A percentile compares a stretch with the other conserved stretches of the same genome.
phyloP scores from a whole-genome alignment of 1,140 invertebrate genomes.

The Druon quercuslanigerum region DNA sequence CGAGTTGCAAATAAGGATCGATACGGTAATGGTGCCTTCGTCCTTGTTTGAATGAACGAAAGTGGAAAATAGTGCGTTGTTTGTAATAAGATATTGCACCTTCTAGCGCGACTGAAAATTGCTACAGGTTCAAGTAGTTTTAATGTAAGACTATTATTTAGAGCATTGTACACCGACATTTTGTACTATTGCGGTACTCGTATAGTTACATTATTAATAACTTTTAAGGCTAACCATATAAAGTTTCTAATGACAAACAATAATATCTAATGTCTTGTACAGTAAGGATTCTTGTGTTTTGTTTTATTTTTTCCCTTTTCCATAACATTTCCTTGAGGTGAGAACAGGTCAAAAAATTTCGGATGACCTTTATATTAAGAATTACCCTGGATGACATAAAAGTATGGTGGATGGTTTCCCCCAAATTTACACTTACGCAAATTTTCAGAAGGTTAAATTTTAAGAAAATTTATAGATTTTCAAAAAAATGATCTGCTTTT shows the following conservation, averaged over 20 bases:
- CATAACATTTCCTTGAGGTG: no score
- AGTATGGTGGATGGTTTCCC: no score
- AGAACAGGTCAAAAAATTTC: no score
- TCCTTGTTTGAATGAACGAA: slow-evolving; percentile 14
- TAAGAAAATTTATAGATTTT: no score
- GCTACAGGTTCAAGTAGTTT: slow-evolving; percentile 30
- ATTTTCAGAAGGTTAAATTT: no score
- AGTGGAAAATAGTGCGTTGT: slow-evolving; percentile 14
- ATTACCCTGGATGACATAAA: no score
- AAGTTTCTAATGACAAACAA: slow-evolving; percentile 54
- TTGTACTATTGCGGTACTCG: slow-evolving; percentile 9
- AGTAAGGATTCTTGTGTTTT: slow-evolving; percentile 37
- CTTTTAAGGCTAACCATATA: slow-evolving; percentile 48
- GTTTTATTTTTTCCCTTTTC: slow-evolving; percentile 33
- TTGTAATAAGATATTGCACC: slow-evolving; percentile 24
- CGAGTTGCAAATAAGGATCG: slow-evolving; percentile 20
- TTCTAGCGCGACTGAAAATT: slow-evolving; percentile 26
- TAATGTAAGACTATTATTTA: slow-evolving; percentile 6
- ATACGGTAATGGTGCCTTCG: background rate
- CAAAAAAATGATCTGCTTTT: no score
- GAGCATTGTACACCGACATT: slow-evolving; percentile 3
- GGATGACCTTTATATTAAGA: no score
- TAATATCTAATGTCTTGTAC: slow-evolving; percentile 53
- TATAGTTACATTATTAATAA: slow-evolving; percentile 52
- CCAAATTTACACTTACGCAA: no score